Base-by-base conservation (phyloP, 92 coral and sea anemone genomes). In the Heliopora coerulea region DNA sequence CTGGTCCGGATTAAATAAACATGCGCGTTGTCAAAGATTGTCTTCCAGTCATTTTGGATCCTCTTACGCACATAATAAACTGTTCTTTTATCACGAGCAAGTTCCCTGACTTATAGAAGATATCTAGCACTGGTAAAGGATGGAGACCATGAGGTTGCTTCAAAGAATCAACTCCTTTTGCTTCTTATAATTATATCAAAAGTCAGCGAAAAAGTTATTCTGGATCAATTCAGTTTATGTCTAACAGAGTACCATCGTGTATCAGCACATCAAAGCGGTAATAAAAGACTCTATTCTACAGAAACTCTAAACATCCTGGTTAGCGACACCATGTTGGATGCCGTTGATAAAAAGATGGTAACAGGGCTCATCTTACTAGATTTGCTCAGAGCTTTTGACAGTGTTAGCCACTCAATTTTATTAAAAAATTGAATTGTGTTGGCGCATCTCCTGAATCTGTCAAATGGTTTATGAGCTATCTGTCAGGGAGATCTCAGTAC, bases 161-260 rank as follows among this genome's bases (percentile, higher is more conserved):
- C 78, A 9, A 79, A 79, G 40, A 79, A 79, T 59, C 44, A 78
- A 68, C 69, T 68, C 28, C 46, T 79, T 20, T 79, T 59, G 17
- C 83, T 79, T 23, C 57, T 69, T 57, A 58, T 49, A 26, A 67
- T 68, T 28, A 11, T 11, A 4, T 65, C 83, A 34, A 46, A 46
- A 46, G 52, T 46, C n/a, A 6, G 52, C 15, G 52, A 46, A n/a
- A 46, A 46, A n/a, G 52, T 59, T 19, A 39, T 59, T 3, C 65
- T 59, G 2, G 37, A 59, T 28, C 65, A 59, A 19, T 59, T 59
- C 39, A 20, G 65, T 52, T 0, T 70, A 39, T 75, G 42, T 26
- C 72, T 59, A 11, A 35, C 24, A 5, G 57, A 46, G 56, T 59
- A 62, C 59, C 61, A 76, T 50, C 62, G 59, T 11, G 61, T 76